Evolutionary conservation across 23 tunicate species (phyloP).

Genomic region (Diplosoma virens): DNA sequence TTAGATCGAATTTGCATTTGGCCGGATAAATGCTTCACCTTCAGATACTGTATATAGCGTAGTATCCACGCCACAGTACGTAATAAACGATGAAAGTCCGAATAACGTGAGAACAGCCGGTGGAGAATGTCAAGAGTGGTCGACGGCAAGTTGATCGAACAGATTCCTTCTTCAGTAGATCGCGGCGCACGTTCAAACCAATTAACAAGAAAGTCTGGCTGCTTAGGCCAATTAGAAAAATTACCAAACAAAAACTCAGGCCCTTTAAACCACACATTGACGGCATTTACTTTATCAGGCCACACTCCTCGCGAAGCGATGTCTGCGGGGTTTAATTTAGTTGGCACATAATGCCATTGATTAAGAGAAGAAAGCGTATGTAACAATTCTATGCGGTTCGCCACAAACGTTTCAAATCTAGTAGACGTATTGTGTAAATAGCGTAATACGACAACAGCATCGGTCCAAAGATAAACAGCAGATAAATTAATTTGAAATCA

Average conservation of each 20-base stretch:
- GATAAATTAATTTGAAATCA: not conserved
- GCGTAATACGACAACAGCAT: slow-evolving; percentile 12
- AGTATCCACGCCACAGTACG: not conserved
- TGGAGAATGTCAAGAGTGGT: too few relatives aligned
- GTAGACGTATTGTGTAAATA: slow-evolving; percentile 13
- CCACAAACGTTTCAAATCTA: slow-evolving; percentile 20
- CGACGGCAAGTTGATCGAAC: too few relatives aligned
- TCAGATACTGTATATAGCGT: not conserved
- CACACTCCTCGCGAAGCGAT: not conserved
- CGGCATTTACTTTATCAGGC: not conserved
- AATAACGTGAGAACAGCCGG: slow-evolving; percentile 1
- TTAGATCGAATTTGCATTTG: not conserved
- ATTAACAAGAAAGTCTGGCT: not conserved
- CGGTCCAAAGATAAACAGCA: slow-evolving; percentile 1
- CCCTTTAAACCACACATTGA: not conserved
- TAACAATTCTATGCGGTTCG: slow-evolving; percentile 18
- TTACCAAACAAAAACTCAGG: not conserved
- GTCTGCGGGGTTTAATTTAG: not conserved
- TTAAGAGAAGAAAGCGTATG: not conserved
- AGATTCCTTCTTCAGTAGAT: too few relatives aligned
- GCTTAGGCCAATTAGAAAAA: not conserved
- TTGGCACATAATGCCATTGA: slow-evolving; percentile 12
- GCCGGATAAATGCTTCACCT: not conserved
- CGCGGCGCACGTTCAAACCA: too few relatives aligned
- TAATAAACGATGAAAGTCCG: not conserved